phyloP scores from a whole-genome alignment of 2,797 vertebrate species.

The Macroramphosus scolopax region DNA sequence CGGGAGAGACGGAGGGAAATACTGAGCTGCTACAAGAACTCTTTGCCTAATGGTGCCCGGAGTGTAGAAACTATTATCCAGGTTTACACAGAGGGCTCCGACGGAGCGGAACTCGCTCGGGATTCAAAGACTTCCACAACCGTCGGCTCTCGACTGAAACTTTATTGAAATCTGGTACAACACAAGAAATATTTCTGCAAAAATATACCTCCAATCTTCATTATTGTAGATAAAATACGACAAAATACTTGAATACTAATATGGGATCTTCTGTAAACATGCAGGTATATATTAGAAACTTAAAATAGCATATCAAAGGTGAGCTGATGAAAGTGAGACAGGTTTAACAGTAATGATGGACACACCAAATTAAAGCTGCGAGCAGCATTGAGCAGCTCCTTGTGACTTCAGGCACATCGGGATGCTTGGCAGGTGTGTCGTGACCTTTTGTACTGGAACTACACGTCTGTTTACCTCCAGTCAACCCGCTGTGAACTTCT shows the following conservation, averaged over 20 bases:
- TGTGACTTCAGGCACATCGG: too few relatives aligned
- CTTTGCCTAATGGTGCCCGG: conserved; percentile 23
- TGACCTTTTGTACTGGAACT: too few relatives aligned
- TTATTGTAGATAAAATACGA: conserved; percentile 66
- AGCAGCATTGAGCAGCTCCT: too few relatives aligned
- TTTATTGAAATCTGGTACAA: conserved; percentile 66
- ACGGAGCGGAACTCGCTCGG: conserved; percentile 18
- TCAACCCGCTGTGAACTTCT: too few relatives aligned
- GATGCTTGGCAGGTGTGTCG: too few relatives aligned
- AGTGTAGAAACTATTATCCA: conserved; percentile 28
- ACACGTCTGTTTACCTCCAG: too few relatives aligned
- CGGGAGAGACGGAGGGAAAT: conserved; percentile 29
- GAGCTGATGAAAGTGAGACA: conserved; percentile 35
- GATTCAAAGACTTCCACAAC: conserved; percentile 29
- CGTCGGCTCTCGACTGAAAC: conserved; percentile 31
- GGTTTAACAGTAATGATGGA: conserved; percentile 35
- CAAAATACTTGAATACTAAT: conserved; percentile 50
- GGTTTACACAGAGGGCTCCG: conserved; percentile 14
- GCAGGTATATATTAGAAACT: conserved; percentile 71
- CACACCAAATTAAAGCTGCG: background rate
- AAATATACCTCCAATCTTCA: conserved; percentile 70
- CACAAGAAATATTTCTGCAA: conserved; percentile 65
- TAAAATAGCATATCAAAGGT: conserved; percentile 43
- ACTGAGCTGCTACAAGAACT: conserved; percentile 23
- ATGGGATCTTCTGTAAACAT: conserved; percentile 56